Evolutionary conservation across 30 jellyfish, hydroid and myxozoan genomes (phyloP).

Genomic region (Aurelia aurita): DNA sequence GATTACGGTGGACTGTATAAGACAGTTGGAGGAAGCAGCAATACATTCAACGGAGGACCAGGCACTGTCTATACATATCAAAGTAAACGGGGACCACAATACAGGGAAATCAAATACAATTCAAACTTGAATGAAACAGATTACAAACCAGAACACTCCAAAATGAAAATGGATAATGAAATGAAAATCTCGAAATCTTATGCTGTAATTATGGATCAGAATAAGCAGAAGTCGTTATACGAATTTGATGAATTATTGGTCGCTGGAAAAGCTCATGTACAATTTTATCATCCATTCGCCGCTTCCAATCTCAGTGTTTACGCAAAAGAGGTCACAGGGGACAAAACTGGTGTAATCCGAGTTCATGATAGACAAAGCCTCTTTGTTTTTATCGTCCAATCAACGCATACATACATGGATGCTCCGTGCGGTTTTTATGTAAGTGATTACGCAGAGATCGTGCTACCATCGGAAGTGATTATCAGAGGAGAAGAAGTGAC

Average conservation of each 20-base stretch:
- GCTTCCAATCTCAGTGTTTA: constrained; percentile 46
- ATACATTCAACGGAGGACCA: constrained; percentile 55
- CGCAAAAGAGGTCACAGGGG: constrained; percentile 71
- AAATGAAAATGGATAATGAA: constrained; percentile 33
- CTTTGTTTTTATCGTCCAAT: constrained; percentile 59
- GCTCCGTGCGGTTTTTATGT: constrained; percentile 75
- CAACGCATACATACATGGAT: constrained; percentile 77
- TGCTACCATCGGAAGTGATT: constrained; percentile 68
- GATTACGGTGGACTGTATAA: constrained; percentile 63
- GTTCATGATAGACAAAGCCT: constrained; percentile 59
- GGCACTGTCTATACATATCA: constrained; percentile 68
- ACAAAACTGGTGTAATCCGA: constrained; percentile 66
- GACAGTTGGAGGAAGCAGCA: constrained; percentile 62
- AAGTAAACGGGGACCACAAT: constrained; percentile 76
- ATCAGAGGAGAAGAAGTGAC: constrained; percentile 68
- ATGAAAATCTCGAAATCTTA: constrained; percentile 11
- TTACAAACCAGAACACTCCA: constrained; percentile 65
- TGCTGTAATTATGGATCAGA: constrained; percentile 62
- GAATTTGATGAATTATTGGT: constrained; percentile 52
- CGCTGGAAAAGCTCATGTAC: constrained; percentile 63
- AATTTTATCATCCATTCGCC: constrained; percentile 53
- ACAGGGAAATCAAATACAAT: constrained; percentile 64
- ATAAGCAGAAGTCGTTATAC: constrained; percentile 22
- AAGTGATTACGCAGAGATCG: constrained; percentile 63
- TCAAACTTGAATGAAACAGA: constrained; percentile 23